A percentile compares a stretch with the other conserved stretches of the same genome.
phyloP scores from a whole-genome alignment of 2,888 invertebrate species.

The Willowsia nigromaculata region DNA sequence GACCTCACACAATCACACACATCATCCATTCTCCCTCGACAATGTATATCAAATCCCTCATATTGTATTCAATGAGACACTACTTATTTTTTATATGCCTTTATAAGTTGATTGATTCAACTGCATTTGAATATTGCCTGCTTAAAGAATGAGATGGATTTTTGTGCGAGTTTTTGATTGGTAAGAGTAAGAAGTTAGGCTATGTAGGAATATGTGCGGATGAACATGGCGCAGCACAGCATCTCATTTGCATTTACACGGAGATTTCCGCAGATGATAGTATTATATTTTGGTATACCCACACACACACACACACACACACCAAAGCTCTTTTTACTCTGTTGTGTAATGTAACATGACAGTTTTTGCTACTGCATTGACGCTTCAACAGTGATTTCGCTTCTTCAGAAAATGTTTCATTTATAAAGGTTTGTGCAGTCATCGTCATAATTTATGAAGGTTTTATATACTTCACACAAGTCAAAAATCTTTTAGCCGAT shows the following conservation, averaged over 20 bases:
- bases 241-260: conserved; percentile 25
- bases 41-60: background rate
- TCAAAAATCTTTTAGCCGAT: conserved; percentile 24
- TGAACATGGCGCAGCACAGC: background rate
- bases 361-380: conserved; percentile 68
- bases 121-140: conserved; percentile 37
- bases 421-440: conserved; percentile 41
- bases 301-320: background rate
- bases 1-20: conserved; percentile 71
- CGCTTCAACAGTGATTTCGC: conserved; percentile 59
- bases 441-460: conserved; percentile 44
- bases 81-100: conserved; percentile 25
- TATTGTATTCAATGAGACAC: conserved; percentile 10
- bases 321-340: background rate
- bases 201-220: background rate
- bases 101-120: conserved; percentile 61
- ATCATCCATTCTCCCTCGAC: background rate
- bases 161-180: background rate
- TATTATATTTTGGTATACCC: background rate
- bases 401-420: conserved; percentile 7
- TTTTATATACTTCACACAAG: conserved; percentile 2
- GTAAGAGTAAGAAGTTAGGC: background rate
- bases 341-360: conserved; percentile 64
- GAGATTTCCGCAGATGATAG: conserved; percentile 57
- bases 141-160: conserved; percentile 41